These are phyloP conservation scores for Coelinius sp. DNA, from an alignment of 2,888 invertebrate species.

Conservation along the genomic window DNA sequence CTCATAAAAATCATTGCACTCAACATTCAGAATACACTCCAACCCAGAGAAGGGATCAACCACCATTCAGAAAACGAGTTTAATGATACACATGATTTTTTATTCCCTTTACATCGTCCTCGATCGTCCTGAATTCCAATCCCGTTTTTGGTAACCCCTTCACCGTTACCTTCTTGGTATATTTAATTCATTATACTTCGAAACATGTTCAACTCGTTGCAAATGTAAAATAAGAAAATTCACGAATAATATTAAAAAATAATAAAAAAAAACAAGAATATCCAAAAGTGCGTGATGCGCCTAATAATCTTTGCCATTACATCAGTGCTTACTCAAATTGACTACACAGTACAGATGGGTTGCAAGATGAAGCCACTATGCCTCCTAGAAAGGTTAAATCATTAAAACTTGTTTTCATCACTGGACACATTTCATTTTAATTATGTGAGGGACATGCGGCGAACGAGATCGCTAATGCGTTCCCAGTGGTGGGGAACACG, in stretches of 20 bases:
- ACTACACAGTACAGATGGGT: too few relatives aligned
- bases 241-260: conserved; percentile 2
- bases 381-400: neutral
- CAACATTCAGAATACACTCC: too few relatives aligned
- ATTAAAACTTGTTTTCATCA: neutral
- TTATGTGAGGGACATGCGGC: conserved; percentile 5
- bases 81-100: neutral
- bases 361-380: too few relatives aligned
- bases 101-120: conserved; percentile 9
- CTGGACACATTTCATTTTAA: neutral
- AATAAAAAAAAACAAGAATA: neutral
- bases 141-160: conserved; percentile 24
- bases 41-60: neutral
- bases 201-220: conserved; percentile 2
- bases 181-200: conserved; percentile 18
- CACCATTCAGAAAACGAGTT: neutral
- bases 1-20: neutral
- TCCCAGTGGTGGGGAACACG: conserved; percentile 42
- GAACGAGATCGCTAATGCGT: conserved; percentile 12
- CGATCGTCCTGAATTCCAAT: conserved; percentile 11
- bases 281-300: neutral
- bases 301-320: neutral
- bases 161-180: conserved; percentile 26
- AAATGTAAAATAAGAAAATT: neutral
- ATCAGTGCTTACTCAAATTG: neutral